Evolutionary conservation across 2,797 vertebrate genomes (phyloP).

Genomic region (Rhyacichthys aspro): DNA sequence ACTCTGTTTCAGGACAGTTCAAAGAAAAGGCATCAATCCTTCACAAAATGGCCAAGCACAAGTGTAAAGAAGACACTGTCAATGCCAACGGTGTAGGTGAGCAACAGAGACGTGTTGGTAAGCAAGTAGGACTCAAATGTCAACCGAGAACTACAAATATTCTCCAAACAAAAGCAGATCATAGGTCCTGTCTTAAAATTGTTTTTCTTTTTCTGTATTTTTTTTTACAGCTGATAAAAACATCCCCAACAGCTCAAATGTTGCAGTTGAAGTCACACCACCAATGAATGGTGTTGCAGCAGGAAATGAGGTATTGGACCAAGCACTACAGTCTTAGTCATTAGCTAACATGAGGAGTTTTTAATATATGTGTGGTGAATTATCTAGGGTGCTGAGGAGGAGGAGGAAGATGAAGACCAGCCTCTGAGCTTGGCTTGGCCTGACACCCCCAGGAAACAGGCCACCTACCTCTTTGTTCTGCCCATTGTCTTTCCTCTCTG

Average conservation of each 20-base stretch:
- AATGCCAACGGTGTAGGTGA: slow-evolving; percentile 87
- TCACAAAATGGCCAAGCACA: slow-evolving; percentile 95
- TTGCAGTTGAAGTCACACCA: slow-evolving; percentile 93
- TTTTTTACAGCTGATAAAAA: slow-evolving; percentile 80
- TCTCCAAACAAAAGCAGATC: too few relatives aligned
- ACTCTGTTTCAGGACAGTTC: slow-evolving; percentile 85
- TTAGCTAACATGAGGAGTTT: not conserved
- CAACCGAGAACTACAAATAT: too few relatives aligned
- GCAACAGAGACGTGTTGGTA: slow-evolving; percentile 1
- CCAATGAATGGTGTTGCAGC: slow-evolving; percentile 83
- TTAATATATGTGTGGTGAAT: not conserved
- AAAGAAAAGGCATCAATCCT: slow-evolving; percentile 96
- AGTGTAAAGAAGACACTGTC: slow-evolving; percentile 86
- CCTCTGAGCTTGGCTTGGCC: slow-evolving; percentile 95
- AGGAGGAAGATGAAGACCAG: slow-evolving; percentile 86
- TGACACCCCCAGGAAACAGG: slow-evolving; percentile 83
- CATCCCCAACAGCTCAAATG: slow-evolving; percentile 84
- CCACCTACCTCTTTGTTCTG: slow-evolving; percentile 89
- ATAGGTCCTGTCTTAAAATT: not conserved
- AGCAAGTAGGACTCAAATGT: not conserved
- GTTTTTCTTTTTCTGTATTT: not conserved
- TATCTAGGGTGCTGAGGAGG: slow-evolving; percentile 68
- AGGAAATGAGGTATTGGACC: slow-evolving; percentile 54
- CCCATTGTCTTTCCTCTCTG: slow-evolving; percentile 94
- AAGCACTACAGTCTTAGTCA: not conserved